A percentile compares a stretch with the other conserved stretches of the same genome.
Conservation (phyloP, 2,113 vertebrate species). For the Erythrocebus patas region DNA sequence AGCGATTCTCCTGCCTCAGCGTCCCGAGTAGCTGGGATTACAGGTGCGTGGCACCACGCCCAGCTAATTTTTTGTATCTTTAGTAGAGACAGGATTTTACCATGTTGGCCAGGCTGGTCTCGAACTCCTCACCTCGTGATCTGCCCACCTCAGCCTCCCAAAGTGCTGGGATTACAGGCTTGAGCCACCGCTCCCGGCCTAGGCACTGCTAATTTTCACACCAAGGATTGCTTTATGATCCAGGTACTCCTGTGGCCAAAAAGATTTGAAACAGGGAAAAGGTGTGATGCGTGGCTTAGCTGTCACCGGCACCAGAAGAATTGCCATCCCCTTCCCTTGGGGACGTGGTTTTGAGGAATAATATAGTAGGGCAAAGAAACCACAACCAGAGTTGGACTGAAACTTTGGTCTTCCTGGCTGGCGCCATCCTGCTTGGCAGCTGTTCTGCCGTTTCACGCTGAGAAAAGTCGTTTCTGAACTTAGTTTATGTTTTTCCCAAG, state of each 20-base stretch:
- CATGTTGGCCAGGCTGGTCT: too few relatives aligned
- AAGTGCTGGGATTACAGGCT: too few relatives aligned
- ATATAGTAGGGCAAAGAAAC: fast-evolving
- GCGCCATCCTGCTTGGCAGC: fast-evolving
- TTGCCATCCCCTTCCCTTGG: too few relatives aligned
- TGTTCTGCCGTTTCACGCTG: fast-evolving
- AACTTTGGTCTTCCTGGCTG: neutral
- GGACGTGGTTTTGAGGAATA: neutral
- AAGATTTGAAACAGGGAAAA: neutral
- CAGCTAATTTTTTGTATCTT: too few relatives aligned
- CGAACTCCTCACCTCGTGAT: too few relatives aligned
- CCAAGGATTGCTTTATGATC: neutral
- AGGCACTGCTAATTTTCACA: neutral
- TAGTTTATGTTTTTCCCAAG: neutral
- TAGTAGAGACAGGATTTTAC: too few relatives aligned
- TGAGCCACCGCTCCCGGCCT: too few relatives aligned
- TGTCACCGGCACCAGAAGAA: neutral
- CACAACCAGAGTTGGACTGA: too few relatives aligned
- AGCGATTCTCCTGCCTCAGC: too few relatives aligned
- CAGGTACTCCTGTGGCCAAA: neutral
- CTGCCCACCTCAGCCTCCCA: too few relatives aligned
- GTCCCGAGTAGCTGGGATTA: too few relatives aligned
- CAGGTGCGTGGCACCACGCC: too few relatives aligned
- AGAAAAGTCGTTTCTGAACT: neutral
- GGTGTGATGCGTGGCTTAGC: fast-evolving